Evolutionary conservation across 1,140 invertebrate genomes (phyloP).

Genomic region (Neodiprion pinetum): DNA sequence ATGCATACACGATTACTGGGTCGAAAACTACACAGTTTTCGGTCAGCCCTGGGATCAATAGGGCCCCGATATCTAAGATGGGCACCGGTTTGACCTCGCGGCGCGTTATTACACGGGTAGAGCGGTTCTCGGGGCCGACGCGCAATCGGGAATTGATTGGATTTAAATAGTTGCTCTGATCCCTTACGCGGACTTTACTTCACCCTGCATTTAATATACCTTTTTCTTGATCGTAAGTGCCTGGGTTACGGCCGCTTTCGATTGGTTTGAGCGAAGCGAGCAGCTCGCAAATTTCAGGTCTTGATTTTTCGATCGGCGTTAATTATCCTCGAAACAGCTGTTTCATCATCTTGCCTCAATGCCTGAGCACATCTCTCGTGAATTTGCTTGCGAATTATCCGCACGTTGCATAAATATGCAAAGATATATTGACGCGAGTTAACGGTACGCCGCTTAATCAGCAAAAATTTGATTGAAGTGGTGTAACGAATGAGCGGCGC

Average conservation of each 20-base stretch:
- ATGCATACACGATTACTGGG: background rate
- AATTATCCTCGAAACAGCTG: slow-evolving; percentile 2
- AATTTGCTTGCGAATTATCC: no score
- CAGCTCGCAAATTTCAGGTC: background rate
- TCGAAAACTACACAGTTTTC: background rate
- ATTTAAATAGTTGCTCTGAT: slow-evolving; percentile 1
- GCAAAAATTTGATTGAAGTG: no score
- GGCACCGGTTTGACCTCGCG: background rate
- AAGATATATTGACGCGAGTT: no score
- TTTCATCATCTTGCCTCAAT: background rate
- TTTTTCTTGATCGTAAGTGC: background rate
- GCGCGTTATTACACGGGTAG: slow-evolving; percentile 4
- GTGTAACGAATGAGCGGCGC: no score
- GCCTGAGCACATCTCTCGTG: background rate
- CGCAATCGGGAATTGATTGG: slow-evolving; percentile 6
- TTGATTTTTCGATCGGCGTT: background rate
- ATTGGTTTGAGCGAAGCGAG: background rate
- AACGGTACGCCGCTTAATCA: no score
- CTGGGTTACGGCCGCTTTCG: background rate
- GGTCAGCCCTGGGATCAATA: background rate
- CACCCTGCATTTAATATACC: no score
- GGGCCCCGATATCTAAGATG: background rate
- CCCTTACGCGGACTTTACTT: background rate
- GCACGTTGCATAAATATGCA: no score
- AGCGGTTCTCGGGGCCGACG: background rate